Percentiles rank a stretch among this genome's conserved stretches.
phyloP scores from a whole-genome alignment of 2,888 invertebrate species.

The Trachelus stipa region DNA sequence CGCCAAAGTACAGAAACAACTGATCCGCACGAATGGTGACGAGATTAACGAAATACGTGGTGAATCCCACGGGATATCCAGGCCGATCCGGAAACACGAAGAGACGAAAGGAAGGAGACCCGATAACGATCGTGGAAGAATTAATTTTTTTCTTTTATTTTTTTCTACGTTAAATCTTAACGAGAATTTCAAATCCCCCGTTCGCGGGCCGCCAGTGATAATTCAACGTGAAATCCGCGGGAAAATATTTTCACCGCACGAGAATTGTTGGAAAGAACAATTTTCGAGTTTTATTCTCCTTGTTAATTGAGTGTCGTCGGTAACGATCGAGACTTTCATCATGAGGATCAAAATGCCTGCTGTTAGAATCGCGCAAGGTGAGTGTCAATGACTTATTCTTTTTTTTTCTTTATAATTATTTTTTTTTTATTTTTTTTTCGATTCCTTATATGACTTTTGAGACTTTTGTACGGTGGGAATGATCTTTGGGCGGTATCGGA shows the following conservation, averaged over 20 bases:
- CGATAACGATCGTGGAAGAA: constrained; percentile 6
- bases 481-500: too few relatives aligned
- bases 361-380: constrained; percentile 96
- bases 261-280: neutral
- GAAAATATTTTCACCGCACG: neutral
- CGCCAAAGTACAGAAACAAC: neutral
- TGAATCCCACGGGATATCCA: constrained; percentile 11
- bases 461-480: too few relatives aligned
- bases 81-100: constrained; percentile 10
- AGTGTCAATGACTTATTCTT: constrained; percentile 59
- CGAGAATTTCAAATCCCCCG: neutral
- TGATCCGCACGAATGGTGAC: constrained; percentile 19
- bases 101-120: constrained; percentile 10
- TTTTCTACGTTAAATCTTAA: neutral
- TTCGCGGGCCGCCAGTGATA: neutral
- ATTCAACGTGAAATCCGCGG: neutral
- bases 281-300: neutral
- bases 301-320: constrained; percentile 28
- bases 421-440: neutral
- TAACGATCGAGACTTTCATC: constrained; percentile 69
- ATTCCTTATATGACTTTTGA: neutral
- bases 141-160: neutral
- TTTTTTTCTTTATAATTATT: neutral
- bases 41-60: constrained; percentile 17
- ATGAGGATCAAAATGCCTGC: constrained; percentile 99